phyloP scores from a whole-genome alignment of 2,888 invertebrate species.

The Heterodera filipjevi region DNA sequence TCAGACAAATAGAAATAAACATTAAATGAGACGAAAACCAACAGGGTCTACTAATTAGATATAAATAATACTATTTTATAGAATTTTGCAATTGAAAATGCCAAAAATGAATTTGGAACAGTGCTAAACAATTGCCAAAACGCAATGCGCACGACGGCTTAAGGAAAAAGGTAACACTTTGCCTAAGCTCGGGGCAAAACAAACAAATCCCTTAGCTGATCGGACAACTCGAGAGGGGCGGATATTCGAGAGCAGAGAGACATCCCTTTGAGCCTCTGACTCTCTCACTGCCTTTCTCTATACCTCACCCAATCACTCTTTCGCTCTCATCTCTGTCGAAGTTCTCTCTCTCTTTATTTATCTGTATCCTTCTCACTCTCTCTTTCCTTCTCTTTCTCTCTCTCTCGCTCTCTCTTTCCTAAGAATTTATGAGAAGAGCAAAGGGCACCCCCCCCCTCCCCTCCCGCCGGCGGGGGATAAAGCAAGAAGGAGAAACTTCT shows the following conservation, averaged over 20 bases:
- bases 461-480: too few relatives aligned
- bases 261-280: background rate
- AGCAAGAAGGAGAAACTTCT: too few relatives aligned
- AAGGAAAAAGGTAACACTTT: background rate
- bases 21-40: background rate
- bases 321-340: background rate
- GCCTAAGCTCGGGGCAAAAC: slow-evolving; percentile 14
- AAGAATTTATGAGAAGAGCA: too few relatives aligned
- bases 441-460: background rate
- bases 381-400: background rate
- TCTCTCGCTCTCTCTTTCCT: background rate
- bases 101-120: too few relatives aligned
- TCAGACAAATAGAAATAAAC: background rate
- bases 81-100: too few relatives aligned
- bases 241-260: background rate
- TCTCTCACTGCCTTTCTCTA: background rate
- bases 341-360: background rate
- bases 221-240: background rate
- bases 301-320: background rate
- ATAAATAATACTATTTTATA: too few relatives aligned
- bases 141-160: background rate
- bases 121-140: background rate
- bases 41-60: too few relatives aligned
- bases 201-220: background rate
- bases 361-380: too few relatives aligned